These are phyloP conservation scores for Sinhomidia bicolor DNA, from an alignment of 2,888 invertebrate species.

Conservation along the genomic window DNA sequence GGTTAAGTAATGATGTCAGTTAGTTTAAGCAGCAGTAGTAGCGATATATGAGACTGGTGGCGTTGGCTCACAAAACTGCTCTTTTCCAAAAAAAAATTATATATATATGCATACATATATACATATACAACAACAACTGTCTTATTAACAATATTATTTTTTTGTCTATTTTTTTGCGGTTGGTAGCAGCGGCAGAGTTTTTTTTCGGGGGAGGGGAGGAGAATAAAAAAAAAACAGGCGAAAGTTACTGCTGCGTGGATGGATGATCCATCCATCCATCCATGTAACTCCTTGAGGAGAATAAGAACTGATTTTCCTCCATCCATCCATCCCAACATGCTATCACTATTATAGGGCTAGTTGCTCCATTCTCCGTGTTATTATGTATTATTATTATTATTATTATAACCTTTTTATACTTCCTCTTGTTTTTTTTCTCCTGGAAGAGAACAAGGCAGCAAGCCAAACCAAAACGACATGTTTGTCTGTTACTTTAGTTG, in stretches of 20 bases:
- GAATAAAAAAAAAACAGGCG: background rate
- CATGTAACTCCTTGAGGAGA: background rate
- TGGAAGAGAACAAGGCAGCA: background rate
- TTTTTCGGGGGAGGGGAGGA: background rate
- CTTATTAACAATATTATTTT: too few relatives aligned
- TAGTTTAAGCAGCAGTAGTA: background rate
- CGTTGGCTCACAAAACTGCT: background rate
- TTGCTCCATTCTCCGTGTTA: background rate
- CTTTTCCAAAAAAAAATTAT: background rate
- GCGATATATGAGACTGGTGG: background rate
- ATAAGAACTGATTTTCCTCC: conserved; percentile 35
- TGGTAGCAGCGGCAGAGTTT: too few relatives aligned
- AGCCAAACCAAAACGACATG: background rate
- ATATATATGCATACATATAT: background rate
- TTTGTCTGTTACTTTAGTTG: background rate
- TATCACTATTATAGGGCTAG: too few relatives aligned
- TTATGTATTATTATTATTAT: background rate
- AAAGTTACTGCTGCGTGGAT: conserved; percentile 4
- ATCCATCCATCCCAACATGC: background rate
- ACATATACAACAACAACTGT: background rate
- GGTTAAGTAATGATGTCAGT: conserved; percentile 34
- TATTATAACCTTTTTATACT: conserved; percentile 5
- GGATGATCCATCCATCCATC: conserved; percentile 29
- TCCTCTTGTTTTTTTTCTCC: background rate
- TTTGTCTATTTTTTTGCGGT: too few relatives aligned